Base-by-base conservation (phyloP, 2,888 invertebrate species). In the Phytoseiulus persimilis region DNA sequence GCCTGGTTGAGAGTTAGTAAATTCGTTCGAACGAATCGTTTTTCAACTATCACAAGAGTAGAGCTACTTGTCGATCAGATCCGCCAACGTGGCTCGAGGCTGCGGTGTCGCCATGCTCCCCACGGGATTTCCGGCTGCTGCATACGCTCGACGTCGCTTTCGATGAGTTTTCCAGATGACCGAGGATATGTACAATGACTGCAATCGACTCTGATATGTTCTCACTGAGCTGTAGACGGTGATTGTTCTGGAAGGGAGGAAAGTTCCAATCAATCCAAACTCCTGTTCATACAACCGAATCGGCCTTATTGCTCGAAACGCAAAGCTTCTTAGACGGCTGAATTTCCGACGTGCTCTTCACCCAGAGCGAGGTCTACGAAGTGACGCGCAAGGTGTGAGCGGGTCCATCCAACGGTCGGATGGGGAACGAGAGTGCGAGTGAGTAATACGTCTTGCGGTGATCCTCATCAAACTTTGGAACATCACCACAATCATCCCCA, bases 381-480 rank as follows among this genome's bases (percentile, higher is more conserved):
- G 11, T 3, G 28, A 23, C 65, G 65, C 5, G 65, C 65, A 28
- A 18, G 18, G 14, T 18, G 18, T 6, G 23, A 23, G 65, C 11
- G 11, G 65, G 65, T 65, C 65, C 11, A 28, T 65, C 65, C 2
- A 2, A 14, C 65, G 65, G 14, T 65, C 65, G 65, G 1, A 14
- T 28, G 5, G 65, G 1, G 65, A 65, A 28, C 65, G 65, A 39
- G 39, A 39, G 39, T 39, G 39, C 9, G 39, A 39, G 39, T 39
- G 39, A 39, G 39, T 39, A 39, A 28, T 65, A 65, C 65, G 65
- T 65, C 65, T 65, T 65, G 65, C 65, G 2, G 65, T 65, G 65
- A 65, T 65, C 65, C 65, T 65, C 65, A 65, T 65, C 65, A 65
- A 65, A 65, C 65, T 65, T 65, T 65, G 65, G 65, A 65, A 65